phyloP scores from a whole-genome alignment of 1,140 invertebrate genomes.

The Stenopsyche tienmushanensis region DNA sequence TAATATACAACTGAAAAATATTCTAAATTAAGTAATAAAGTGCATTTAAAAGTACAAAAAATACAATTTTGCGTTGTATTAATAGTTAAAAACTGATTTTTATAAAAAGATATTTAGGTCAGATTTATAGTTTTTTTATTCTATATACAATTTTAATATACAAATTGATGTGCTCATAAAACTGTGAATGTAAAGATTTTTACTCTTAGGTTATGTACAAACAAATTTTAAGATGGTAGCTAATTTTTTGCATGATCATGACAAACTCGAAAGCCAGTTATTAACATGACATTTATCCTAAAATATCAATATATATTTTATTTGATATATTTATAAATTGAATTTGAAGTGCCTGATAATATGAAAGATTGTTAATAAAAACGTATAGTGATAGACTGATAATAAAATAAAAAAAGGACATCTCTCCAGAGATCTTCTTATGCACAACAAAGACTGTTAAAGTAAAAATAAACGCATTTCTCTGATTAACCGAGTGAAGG shows the following conservation, averaged over 20 bases:
- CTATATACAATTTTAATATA: slow-evolving; percentile 7
- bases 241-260: neutral
- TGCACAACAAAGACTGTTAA: neutral
- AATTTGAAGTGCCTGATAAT: neutral
- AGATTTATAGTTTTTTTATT: no score
- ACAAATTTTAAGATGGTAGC: neutral
- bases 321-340: neutral
- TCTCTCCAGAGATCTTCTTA: slow-evolving; percentile 9
- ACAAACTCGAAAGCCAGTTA: no score
- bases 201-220: neutral
- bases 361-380: neutral
- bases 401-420: slow-evolving; percentile 1
- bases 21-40: neutral
- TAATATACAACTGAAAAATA: neutral
- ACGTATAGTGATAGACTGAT: neutral
- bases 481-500: neutral
- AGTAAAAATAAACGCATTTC: neutral
- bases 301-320: no score
- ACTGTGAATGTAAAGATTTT: neutral
- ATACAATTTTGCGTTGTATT: neutral
- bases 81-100: no score
- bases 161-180: neutral
- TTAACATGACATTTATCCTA: no score
- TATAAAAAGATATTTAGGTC: no score
- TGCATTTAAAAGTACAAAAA: slow-evolving; percentile 14